These are phyloP conservation scores for Aplocera efformata DNA, from an alignment of 2,888 invertebrate species.

Conservation along the genomic window DNA sequence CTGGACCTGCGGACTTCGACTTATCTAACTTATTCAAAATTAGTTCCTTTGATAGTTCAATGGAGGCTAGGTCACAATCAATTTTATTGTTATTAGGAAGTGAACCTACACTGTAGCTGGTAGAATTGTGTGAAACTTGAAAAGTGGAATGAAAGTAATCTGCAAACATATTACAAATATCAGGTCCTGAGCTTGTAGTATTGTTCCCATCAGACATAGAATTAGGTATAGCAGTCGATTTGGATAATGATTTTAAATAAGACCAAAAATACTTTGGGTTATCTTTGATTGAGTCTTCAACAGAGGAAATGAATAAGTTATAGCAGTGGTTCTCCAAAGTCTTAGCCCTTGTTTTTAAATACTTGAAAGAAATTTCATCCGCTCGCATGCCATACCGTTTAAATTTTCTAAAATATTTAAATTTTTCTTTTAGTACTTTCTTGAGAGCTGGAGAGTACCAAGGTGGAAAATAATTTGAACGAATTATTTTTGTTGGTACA, in stretches of 20 bases:
- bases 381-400: too few relatives aligned
- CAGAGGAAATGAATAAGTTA: too few relatives aligned
- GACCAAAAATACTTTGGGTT: conserved; percentile 1
- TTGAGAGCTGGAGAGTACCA: too few relatives aligned
- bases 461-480: too few relatives aligned
- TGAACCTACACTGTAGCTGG: neutral
- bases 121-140: neutral
- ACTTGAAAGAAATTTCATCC: too few relatives aligned
- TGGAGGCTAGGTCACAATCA: neutral
- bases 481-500: too few relatives aligned
- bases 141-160: conserved; percentile 1
- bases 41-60: neutral
- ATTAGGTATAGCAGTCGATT: neutral
- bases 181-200: neutral
- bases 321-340: too few relatives aligned
- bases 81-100: neutral
- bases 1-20: neutral
- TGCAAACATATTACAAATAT: neutral
- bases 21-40: neutral
- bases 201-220: neutral
- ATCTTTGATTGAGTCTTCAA: too few relatives aligned
- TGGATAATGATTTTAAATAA: neutral
- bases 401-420: too few relatives aligned
- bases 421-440: too few relatives aligned
- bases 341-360: too few relatives aligned